Evolutionary conservation across 2,888 invertebrate genomes (phyloP).

Genomic region (Mallateleia sp.): DNA sequence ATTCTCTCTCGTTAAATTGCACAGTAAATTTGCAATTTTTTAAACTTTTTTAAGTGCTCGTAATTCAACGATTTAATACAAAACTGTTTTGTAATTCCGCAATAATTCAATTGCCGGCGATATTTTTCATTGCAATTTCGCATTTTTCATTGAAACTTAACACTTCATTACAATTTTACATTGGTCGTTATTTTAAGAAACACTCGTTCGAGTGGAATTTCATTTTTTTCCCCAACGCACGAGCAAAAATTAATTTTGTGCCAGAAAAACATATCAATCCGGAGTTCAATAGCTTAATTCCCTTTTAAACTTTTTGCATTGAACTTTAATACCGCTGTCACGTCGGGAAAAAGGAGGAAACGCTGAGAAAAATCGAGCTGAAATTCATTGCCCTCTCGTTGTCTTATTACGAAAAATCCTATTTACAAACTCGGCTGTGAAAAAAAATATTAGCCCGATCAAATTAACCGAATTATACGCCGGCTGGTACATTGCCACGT

Average conservation of each 20-base stretch:
- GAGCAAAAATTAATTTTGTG: constrained; percentile 38
- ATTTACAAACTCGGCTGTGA: not conserved
- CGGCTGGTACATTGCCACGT: too few species aligned
- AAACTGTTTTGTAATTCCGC: too few species aligned
- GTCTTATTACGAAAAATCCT: not conserved
- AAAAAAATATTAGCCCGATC: not conserved
- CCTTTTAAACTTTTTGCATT: constrained; percentile 34
- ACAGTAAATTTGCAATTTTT: too few species aligned
- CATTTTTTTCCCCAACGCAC: constrained; percentile 4
- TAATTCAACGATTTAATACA: too few species aligned
- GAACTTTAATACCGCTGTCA: constrained; percentile 29
- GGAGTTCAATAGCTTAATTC: constrained; percentile 44
- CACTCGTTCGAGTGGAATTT: not conserved
- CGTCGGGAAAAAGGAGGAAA: not conserved
- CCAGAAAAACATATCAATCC: constrained; percentile 26
- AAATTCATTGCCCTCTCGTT: not conserved
- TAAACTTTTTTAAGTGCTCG: too few species aligned
- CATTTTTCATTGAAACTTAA: too few species aligned
- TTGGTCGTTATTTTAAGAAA: not conserved
- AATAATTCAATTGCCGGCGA: too few species aligned
- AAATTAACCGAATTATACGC: not conserved
- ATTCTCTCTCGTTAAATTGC: too few species aligned
- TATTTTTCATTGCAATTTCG: too few species aligned
- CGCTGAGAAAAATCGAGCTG: not conserved
- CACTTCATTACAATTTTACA: not conserved